Evolutionary conservation across 2,797 vertebrate genomes (phyloP).

Genomic region (Phoxinus dragarum): DNA sequence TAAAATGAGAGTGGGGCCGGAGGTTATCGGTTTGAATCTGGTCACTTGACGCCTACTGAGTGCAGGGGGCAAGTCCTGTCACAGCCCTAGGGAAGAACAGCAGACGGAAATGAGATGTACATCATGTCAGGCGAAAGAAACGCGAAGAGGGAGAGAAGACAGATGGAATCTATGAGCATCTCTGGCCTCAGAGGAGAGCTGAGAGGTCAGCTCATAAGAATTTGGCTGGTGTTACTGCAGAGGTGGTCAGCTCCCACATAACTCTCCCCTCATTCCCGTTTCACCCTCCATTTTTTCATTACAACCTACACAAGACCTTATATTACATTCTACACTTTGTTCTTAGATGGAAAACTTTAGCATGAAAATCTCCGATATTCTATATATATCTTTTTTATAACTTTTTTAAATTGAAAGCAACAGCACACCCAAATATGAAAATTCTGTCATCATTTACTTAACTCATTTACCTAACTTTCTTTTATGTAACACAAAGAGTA

Average conservation of each 20-base stretch:
- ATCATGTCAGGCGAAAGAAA: constrained; percentile 36
- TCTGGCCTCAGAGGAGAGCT: constrained; percentile 32
- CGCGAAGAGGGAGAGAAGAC: constrained; percentile 27
- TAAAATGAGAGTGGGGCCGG: neutral
- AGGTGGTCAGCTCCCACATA: constrained; percentile 24
- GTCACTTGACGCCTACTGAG: constrained; percentile 41
- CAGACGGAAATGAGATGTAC: constrained; percentile 49
- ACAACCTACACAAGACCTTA: constrained; percentile 5
- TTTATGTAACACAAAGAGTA: neutral
- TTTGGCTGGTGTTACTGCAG: constrained; percentile 27
- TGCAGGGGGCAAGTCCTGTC: constrained; percentile 39
- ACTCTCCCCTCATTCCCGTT: neutral
- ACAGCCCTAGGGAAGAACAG: neutral
- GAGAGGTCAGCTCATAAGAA: constrained; percentile 39
- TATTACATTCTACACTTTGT: neutral
- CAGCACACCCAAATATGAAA: neutral
- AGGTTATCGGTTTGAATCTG: constrained; percentile 50
- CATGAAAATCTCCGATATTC: neutral
- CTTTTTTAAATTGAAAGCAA: neutral
- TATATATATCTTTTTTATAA: neutral
- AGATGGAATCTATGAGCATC: constrained; percentile 35
- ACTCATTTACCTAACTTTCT: neutral
- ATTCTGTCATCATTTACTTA: neutral
- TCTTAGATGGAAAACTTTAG: neutral
- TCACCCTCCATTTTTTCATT: constrained; percentile 16